Base-by-base conservation (phyloP, 2,888 invertebrate species). In the Mimachlamys varia region DNA sequence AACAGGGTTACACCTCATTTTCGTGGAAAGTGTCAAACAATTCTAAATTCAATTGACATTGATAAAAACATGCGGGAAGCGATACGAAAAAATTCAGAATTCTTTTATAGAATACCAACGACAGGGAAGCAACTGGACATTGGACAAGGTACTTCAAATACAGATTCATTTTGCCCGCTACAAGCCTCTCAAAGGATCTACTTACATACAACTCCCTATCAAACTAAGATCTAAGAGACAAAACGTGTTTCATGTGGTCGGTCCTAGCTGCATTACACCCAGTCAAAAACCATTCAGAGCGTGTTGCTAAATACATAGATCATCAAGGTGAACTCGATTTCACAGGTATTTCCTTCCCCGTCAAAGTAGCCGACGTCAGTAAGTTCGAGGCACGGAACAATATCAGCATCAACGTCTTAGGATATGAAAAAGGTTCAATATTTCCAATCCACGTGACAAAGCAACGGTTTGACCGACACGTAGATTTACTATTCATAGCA, bases 231-330 rank as follows among this genome's bases (percentile, higher is more conserved):
- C 89, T 12, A 93, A 92, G 88, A 17, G 94, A 93, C 87, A 62
- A 91, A 90, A 50, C 92, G 76, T 93, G 94, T 88, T 93, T 94
- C 89, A 90, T 88, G 88, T 94, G 93, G 93, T 37, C 92, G 22
- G 88, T 93, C 27, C 44, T 92, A 22, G 88, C 92, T n/a, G 93
- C 93, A 0, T 58, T 92, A 50, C 87, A 92, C 62, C 91, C 92
- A n/a, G 90, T 38, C 3, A 62, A 89, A 12, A 55, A 89, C 0
- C 13, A 93, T 87, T 37, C 90, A 27, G 55, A 91, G 22, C 27
- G 89, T 33, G 55, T 90, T 19, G 49, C 89, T 19, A 88, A 89
- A 50, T 89, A 90, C 38, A 58, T 0, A 22, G 55, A n/a, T 38
- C 90, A 90, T 7, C 5, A 27, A 17, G 19, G 15, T 4, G 27